Percentiles rank a stretch among this genome's conserved stretches.
phyloP scores from a whole-genome alignment of 2,888 invertebrate species.

The Pseudococcus viburni region DNA sequence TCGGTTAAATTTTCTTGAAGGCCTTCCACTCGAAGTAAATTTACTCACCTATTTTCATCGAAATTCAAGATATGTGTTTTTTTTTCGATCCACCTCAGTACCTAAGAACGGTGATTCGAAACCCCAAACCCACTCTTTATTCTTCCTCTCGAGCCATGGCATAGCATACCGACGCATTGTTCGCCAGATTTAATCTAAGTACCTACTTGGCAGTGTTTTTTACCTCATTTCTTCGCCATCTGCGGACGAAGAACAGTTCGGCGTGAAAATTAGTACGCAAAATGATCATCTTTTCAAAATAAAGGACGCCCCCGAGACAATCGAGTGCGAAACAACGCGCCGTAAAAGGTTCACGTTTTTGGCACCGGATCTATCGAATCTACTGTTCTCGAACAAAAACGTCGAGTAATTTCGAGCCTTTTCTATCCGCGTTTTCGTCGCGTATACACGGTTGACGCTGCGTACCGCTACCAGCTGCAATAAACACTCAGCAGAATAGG shows the following conservation, averaged over 20 bases:
- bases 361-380: conserved; percentile 16
- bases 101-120: too few species aligned
- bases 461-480: not conserved
- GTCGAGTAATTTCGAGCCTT: not conserved
- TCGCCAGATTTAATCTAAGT: not conserved
- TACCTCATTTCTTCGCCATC: not conserved
- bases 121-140: too few species aligned
- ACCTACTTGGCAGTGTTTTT: not conserved
- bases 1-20: too few species aligned
- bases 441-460: not conserved
- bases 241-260: not conserved
- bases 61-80: too few species aligned
- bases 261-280: not conserved
- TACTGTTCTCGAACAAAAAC: conserved; percentile 12
- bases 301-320: conserved; percentile 27
- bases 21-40: too few species aligned
- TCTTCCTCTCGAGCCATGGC: not conserved
- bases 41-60: too few species aligned
- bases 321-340: not conserved
- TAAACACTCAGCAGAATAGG: not conserved
- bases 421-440: not conserved
- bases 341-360: not conserved
- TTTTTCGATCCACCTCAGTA: too few species aligned
- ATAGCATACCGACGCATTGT: not conserved
- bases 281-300: not conserved